Base-by-base conservation (phyloP, 1,140 invertebrate species). In the Apis cerana region DNA sequence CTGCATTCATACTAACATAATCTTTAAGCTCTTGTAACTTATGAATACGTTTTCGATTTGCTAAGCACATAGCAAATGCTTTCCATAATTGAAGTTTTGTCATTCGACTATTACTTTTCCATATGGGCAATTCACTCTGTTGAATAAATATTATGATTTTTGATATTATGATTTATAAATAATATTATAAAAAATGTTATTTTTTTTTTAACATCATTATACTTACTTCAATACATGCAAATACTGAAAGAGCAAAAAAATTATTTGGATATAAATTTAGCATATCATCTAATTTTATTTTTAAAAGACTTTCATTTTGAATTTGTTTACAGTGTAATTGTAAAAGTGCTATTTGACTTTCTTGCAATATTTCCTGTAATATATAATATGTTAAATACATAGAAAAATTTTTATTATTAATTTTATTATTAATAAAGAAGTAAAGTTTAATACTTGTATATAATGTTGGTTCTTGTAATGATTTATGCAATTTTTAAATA, bases 221-320 rank as follows among this genome's bases (percentile, higher is more conserved):
- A 76, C 48, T 89, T 91, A 94, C 94, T 91, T 94, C 92, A 48
- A 92, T 88, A 48, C 85, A 80, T 52, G 93, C 89, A 75, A 90
- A 89, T 23, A 92, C 84, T 23, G 94, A 93, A 17, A 96, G 91
- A 5, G 96, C 86, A 74, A 93, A 94, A 69, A 95, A 89, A 91
- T 96, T 96, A 79, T 95, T 94, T 3, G 95, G 95, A 89, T 94
- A 96, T 52, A 91, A 85, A 3, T 91, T 79, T 27, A 96, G 88
- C 11, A 94, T 94, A 78, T 87, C 80, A 52, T 86, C 71, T 50
- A 93, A 21, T 54, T 72, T 83, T 48, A 80, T 68, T 75, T 85
- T 88, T 48, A 92, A 84, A 21, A 67, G 13, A 11, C 82, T 74
- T 50, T 78, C 54, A 19, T 87, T 72, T 52, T 64, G 23, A 74